Evolutionary conservation across 2,888 invertebrate genomes (phyloP), one percentile per base, ranked within the genome.

Genomic region (Sialis lutaria): DNA sequence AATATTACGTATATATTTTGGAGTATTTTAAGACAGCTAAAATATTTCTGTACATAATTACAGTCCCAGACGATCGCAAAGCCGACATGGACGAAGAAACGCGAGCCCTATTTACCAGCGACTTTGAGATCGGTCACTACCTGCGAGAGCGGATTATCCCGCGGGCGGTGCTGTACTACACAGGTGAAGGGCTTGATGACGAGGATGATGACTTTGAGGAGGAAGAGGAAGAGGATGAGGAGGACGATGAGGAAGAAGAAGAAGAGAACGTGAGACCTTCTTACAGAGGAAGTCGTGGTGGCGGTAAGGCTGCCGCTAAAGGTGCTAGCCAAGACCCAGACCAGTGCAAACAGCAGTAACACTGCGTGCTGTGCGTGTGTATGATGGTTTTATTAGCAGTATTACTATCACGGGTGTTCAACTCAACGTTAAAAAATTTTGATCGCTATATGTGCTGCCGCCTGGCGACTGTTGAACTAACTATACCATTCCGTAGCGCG

Each of bases 81-180:
- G 78, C 77, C 40, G 88, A 90, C 52, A 70, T 90, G 52, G 92
- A 92, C 61, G 91, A 93, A 47, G 92, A 95, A 53, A 79, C 84
- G 40, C 88, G 73, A 67, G 78, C 82, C 55, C 70, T 93, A 54
- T 69, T 97, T 53, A 88, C 90, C 7, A 84, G 86, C 47, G 98
- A 98, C 70, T 98, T 93, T 67, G 97, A 98, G 73, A 88, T 98
- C 64, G 98, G 98, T 4, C 97, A 98, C 69, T 92, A 93, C 67
- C 83, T 98, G 62, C 82, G 95, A 56, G 96, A 98, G 67, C 79
- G 95, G 54, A 84, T 98, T 54, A 85, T 98, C 52, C 95, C 97
- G n/a, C 82, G 91, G 62, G 97, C 97, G 49, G 89, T 96, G 46
- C 77, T 98, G 44, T 95, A 90, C 62, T 98, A 82, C 69, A 98